Base-by-base conservation (phyloP, 1,140 invertebrate genomes). In the Leptinotarsa undecemlineata region DNA sequence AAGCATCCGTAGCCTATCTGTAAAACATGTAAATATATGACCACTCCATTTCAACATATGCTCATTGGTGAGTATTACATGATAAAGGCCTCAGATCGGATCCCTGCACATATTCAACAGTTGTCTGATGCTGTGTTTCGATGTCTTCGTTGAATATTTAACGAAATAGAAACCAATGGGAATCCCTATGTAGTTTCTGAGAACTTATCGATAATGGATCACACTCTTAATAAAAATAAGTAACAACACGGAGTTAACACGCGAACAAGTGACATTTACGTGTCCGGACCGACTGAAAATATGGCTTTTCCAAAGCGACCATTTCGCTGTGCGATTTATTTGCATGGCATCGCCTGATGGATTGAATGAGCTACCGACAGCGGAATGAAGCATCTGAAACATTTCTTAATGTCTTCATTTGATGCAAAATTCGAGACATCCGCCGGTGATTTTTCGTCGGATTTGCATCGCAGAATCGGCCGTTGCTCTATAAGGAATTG, bases 331-430 rank as follows among this genome's bases (percentile, higher is more conserved):
- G 26, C 48, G 66, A 68, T 68, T 68, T 47, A 68, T 68, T 68
- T 33, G 66, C 42, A 42, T 68, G 66, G 19, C 23, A 66, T 66
- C 21, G 20, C 63, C 21, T 20, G 66, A 68, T 68, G 66, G 15
- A 42, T 66, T 21, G 63, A 66, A 66, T 66, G 14, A 66, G 21
- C 15, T 57, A 57, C 51, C 51, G 42, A 47, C 66, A 19, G 66
- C 5, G 66, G 23, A 47, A 68, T 68, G 66, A 68, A 47, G 17
- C 13, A 17, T 33, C 33, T 68, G 66, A 68, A 47, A 68, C 66
- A 68, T 68, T 66, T 68, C 66, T 48, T 48, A 68, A 68, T 42
- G 33, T 68, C 66, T 68, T 47, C 66, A 68, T 68, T 68, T 68
- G 33, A 57, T 57, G 51, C 51, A 57, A 57, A 57, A 19, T 26